Conservation (phyloP, 2,888 invertebrate species). For the Fragum sueziense region DNA sequence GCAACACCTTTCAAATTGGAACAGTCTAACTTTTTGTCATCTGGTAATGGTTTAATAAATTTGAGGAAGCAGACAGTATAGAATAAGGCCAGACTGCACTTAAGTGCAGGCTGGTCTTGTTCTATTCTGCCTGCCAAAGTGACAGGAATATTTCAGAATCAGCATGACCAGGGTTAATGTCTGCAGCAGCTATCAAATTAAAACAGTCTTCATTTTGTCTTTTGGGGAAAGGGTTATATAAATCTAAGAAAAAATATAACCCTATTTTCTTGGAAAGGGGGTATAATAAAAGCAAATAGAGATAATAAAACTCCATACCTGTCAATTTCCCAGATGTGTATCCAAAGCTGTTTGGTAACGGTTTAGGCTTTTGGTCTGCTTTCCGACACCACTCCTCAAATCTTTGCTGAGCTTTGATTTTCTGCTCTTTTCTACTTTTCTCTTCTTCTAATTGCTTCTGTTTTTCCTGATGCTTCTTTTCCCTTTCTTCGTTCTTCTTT, state of each 20-base stretch:
- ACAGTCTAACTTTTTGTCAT: too few relatives aligned
- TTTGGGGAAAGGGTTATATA: conserved; percentile 2
- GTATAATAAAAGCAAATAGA: too few relatives aligned
- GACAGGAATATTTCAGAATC: too few relatives aligned
- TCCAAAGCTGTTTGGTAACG: conserved; percentile 73
- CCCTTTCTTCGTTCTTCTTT: conserved; percentile 69
- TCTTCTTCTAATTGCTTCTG: conserved; percentile 68
- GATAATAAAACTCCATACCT: too few relatives aligned
- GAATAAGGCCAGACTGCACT: too few relatives aligned
- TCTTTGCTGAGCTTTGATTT: conserved; percentile 68
- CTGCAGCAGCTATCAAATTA: neutral
- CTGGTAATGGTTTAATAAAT: too few relatives aligned
- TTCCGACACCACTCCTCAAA: conserved; percentile 74
- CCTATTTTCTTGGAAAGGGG: too few relatives aligned
- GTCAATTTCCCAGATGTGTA: conserved; percentile 75
- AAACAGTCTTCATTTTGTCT: neutral
- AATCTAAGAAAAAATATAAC: neutral
- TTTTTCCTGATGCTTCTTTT: conserved; percentile 68
- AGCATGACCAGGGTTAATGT: too few relatives aligned
- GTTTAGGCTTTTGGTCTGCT: conserved; percentile 69
- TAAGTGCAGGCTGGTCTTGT: too few relatives aligned
- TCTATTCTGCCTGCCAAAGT: too few relatives aligned
- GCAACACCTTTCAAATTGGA: too few relatives aligned
- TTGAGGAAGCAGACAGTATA: too few relatives aligned
- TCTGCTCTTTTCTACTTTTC: conserved; percentile 61